Evolutionary conservation across 2,888 invertebrate species (phyloP).

Genomic region (Seira ritae): DNA sequence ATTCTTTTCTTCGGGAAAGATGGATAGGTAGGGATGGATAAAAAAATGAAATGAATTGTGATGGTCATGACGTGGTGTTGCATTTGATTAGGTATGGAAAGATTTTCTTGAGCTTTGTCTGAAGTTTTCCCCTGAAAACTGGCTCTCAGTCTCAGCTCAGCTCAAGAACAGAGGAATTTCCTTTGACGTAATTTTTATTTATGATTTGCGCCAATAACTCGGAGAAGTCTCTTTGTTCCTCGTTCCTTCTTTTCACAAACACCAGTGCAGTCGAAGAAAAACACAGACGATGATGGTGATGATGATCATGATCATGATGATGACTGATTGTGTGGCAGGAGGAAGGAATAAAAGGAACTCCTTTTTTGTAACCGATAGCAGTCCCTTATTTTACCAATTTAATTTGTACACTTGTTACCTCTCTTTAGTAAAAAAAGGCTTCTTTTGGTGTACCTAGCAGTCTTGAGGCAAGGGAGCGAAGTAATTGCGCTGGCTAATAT

Average conservation of each 20-base stretch:
- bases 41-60: constrained; percentile 51
- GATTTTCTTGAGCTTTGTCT: constrained; percentile 13
- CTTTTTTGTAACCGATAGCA: no score
- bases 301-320: constrained; percentile 22
- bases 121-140: no score
- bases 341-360: no score
- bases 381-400: no score
- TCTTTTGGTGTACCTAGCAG: no score
- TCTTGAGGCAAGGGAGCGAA: no score
- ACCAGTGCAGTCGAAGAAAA: no score
- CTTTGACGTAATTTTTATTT: constrained; percentile 25
- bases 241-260: no score
- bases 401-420: no score
- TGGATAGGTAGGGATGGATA: constrained; percentile 34
- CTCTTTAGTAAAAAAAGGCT: no score
- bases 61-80: constrained; percentile 56
- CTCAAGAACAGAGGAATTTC: constrained; percentile 19
- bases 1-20: not conserved
- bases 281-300: not conserved
- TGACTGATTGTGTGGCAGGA: constrained; percentile 41
- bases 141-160: not conserved
- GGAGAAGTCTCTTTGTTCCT: no score
- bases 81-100: constrained; percentile 60
- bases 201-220: constrained; percentile 19
- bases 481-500: no score